Evolutionary conservation across 2,888 invertebrate genomes (phyloP).

Genomic region (Rhyacophila evoluta): DNA sequence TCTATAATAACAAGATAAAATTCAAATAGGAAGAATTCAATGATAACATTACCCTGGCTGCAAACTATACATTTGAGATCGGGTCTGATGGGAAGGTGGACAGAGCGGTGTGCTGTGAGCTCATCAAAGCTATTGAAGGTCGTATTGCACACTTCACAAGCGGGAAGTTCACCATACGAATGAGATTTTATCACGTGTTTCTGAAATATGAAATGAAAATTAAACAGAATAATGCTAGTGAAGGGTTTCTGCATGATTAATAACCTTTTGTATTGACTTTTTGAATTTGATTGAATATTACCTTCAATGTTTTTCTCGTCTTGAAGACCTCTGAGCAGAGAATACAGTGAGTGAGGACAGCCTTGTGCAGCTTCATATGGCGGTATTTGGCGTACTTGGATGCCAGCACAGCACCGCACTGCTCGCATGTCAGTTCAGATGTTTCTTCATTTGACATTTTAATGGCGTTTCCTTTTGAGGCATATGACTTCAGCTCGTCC

Average conservation of each 20-base stretch:
- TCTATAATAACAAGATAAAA: too few species aligned
- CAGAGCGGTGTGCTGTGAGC: background rate
- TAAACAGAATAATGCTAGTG: too few species aligned
- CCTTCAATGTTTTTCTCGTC: background rate
- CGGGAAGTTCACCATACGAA: background rate
- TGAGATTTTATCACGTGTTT: background rate
- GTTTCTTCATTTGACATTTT: background rate
- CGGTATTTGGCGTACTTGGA: background rate
- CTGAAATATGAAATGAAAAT: background rate
- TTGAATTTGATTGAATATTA: too few species aligned
- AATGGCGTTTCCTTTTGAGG: background rate
- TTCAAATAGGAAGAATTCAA: too few species aligned
- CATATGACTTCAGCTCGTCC: background rate
- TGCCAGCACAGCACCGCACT: background rate
- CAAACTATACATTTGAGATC: background rate
- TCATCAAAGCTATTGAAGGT: background rate
- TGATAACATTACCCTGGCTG: background rate
- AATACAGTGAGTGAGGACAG: background rate
- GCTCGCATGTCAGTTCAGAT: background rate
- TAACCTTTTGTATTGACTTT: too few species aligned
- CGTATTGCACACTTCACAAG: background rate
- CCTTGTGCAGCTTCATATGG: background rate
- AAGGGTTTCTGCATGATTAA: too few species aligned
- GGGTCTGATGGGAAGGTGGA: background rate
- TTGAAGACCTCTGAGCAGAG: conserved; percentile 1